Percentiles rank a stretch among this genome's conserved stretches.
Conservation (phyloP, 1,140 invertebrate species). For the Neodiprion lecontei region DNA sequence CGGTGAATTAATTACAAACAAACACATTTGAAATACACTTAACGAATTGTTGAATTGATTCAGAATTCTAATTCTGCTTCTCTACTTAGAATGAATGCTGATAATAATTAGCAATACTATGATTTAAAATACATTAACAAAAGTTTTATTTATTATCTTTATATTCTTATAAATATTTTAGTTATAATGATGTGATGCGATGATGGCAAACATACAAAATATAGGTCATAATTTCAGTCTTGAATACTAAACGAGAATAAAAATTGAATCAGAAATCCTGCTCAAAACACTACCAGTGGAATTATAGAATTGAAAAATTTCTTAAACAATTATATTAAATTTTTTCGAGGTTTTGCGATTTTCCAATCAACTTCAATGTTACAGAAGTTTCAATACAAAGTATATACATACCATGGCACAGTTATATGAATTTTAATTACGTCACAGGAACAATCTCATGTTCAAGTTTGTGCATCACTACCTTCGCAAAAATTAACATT, state of each 20-base stretch:
- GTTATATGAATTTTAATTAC: slow-evolving; percentile 25
- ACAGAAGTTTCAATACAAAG: not conserved
- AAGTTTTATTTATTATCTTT: slow-evolving; percentile 35
- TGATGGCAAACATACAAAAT: slow-evolving; percentile 50
- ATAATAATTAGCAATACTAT: not conserved
- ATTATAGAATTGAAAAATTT: not conserved
- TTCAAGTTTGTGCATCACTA: slow-evolving; percentile 12
- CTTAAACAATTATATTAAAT: not conserved
- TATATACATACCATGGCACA: slow-evolving; percentile 29
- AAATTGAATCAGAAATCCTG: slow-evolving; percentile 38
- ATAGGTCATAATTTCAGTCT: slow-evolving; percentile 53
- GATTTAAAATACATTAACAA: slow-evolving; percentile 42
- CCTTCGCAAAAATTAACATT: not conserved
- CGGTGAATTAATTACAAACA: too few species aligned
- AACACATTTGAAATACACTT: too few species aligned
- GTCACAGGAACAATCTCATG: slow-evolving; percentile 22
- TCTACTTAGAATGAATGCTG: too few species aligned
- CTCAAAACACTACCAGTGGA: not conserved
- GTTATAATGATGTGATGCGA: slow-evolving; percentile 39
- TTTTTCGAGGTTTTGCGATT: too few species aligned
- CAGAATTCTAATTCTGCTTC: too few species aligned
- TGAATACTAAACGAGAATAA: slow-evolving; percentile 45
- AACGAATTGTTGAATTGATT: too few species aligned
- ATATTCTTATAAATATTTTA: slow-evolving; percentile 51
- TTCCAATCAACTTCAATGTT: not conserved